Evolutionary conservation across 2,888 invertebrate species (phyloP), one percentile per base, ranked within the genome.

Genomic region (Podotricha telesiphe): DNA sequence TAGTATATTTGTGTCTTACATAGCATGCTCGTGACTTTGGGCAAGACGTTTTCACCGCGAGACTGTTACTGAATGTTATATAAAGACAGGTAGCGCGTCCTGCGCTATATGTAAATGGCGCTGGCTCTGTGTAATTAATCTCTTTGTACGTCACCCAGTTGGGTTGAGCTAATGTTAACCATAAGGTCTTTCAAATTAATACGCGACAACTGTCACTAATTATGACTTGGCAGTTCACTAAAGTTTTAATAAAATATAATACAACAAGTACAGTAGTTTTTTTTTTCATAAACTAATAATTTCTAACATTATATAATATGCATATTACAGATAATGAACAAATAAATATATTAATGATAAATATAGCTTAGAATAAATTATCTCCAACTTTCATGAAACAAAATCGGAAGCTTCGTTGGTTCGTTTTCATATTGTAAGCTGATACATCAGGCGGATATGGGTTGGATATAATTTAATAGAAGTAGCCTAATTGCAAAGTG

Each of bases 61-160:
- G 47, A 37, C 76, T 71, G 76, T 78, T 84, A 84, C 84, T 85
- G 80, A 84, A 84, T 82, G 80, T 82, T 83, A 80, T 78, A 80
- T 83, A 82, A 81, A 76, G 72, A 73, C 77, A 76, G 55, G 76
- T 64, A 63, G 47, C 67, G 55, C 58, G 34, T 70, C 68, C 66
- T 53, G 34, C 55, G 28, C 42, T 64, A 70, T 65, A 63, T 68
- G 64, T 65, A 55, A 67, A 68, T 61, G 37, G 48, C 53, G 61
- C 61, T 47, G 58, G 65, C 67, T 66, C 37, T 61, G 56, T 63
- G 64, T 68, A 37, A 69, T 67, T 62, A 67, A 67, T 67, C 62
- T 67, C 45, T 61, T 67, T 62, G 61, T 61, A 67, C 62, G 53
- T 67, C 61, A 61, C 37, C 55, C 61, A 55, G 55, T 55, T 69